Evolutionary conservation across 2,797 vertebrate species (phyloP).

Genomic region (Acanthiza pusilla): DNA sequence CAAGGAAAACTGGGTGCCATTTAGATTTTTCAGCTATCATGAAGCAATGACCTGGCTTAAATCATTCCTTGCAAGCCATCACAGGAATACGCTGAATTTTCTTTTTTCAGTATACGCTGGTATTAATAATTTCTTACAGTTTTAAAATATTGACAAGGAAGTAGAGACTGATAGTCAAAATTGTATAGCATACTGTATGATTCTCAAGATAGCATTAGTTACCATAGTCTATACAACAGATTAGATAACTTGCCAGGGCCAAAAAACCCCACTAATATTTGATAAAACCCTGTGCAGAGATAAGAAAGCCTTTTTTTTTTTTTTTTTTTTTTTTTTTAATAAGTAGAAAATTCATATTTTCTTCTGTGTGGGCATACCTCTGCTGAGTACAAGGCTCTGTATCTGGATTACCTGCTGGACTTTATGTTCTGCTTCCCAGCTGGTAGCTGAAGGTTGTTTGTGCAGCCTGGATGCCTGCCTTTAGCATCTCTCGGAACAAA

Average conservation of each 20-base stretch:
- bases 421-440: not conserved
- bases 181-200: not conserved
- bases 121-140: not conserved
- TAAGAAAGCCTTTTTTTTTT: not conserved
- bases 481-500: not conserved
- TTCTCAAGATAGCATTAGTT: not conserved
- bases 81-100: not conserved
- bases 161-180: not conserved
- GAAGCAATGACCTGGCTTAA: not conserved
- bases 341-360: not conserved
- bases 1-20: not conserved
- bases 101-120: not conserved
- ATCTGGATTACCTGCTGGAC: not conserved
- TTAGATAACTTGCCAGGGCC: not conserved
- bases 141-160: not conserved
- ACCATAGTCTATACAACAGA: not conserved
- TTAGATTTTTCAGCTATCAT: not conserved
- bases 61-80: not conserved
- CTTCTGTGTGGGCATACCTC: not conserved
- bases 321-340: not conserved
- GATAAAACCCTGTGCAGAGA: not conserved
- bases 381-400: not conserved
- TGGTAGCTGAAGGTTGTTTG: not conserved
- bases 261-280: not conserved
- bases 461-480: not conserved